Evolutionary conservation across 1,140 invertebrate species (phyloP).

Genomic region (Drosophila athabasca): DNA sequence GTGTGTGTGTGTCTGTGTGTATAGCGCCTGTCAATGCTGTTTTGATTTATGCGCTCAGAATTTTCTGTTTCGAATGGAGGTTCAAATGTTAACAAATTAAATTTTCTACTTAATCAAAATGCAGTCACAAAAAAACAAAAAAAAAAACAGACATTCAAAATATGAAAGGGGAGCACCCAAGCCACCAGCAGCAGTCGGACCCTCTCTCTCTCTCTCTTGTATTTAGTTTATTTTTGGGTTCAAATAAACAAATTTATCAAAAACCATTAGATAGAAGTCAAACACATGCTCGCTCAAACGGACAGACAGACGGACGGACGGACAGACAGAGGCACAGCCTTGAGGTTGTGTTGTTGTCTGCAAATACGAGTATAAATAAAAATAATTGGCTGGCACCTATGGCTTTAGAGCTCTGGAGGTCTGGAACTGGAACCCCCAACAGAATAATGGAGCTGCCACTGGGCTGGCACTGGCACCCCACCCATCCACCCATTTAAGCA

Average conservation of each 20-base stretch:
- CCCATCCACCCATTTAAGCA: no score
- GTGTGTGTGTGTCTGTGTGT: neutral
- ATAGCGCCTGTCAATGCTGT: constrained; percentile 59
- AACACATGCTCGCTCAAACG: neutral
- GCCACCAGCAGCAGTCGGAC: neutral
- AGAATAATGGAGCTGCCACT: constrained; percentile 12
- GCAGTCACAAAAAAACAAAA: constrained; percentile 30
- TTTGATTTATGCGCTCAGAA: constrained; percentile 70
- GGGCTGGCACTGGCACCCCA: neutral
- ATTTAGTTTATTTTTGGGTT: constrained; percentile 64
- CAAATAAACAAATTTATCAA: constrained; percentile 77
- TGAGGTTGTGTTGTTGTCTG: constrained; percentile 43
- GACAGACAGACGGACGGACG: constrained; percentile 18
- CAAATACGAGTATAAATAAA: constrained; percentile 55
- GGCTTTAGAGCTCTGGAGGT: constrained; percentile 9
- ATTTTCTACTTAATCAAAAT: constrained; percentile 80
- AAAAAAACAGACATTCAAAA: constrained; percentile 27
- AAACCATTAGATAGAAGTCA: constrained; percentile 64
- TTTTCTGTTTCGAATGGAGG: constrained; percentile 33
- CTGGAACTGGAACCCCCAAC: constrained; percentile 28
- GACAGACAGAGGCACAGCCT: constrained; percentile 44
- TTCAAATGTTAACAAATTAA: constrained; percentile 72
- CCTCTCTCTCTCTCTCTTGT: constrained; percentile 23
- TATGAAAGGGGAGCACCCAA: constrained; percentile 59
- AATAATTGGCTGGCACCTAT: constrained; percentile 56